Base-by-base conservation (phyloP, 2,113 vertebrate genomes). In the Corythoichthys haematopterus region DNA sequence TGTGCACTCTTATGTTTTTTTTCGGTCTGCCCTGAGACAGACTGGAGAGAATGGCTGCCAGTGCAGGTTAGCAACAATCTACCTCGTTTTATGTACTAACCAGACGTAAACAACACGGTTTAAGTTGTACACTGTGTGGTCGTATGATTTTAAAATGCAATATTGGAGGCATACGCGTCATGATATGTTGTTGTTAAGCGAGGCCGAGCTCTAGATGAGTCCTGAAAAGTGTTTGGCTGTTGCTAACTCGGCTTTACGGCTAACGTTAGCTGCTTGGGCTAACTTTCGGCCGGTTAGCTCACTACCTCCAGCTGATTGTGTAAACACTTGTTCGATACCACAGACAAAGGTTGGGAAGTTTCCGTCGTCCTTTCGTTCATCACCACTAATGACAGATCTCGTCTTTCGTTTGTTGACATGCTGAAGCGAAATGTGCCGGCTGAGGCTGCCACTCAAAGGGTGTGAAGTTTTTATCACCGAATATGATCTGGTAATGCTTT, bases 41-140 rank as follows among this genome's bases (percentile, higher is more conserved):
- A 91, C 85, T 72, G 91, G 88, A 87, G 93, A 96, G 93, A 92
- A 98, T 98, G 96, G 96, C 96, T 91, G 95, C 96, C 92, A 91
- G 94, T 93, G 95, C 95, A 96, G 96, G 96, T 98, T 89, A 91
- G 96, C 92, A 28, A 81, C 65, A 83, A 83, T 87, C 74, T 71
- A 78, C 64, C 74, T 82, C 86, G 84, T 89, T 89, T 85, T 82
- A 62, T 87, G 40, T 75, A 65, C 28, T 45, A 64, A 72, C 70
- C 47, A 65, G 74, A 80, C 68, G 70, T 46, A 51, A 80, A 72
- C 66, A 33, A 11, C 28, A 51, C n/a, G 33, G 15, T 78, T 33
- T 58, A 86, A 81, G 76, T 87, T 80, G 10, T n/a, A 13, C 14
- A 35, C 48, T 56, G 20, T 50, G 56, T 40, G 46, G 62, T 61